Evolutionary conservation across 2,888 invertebrate genomes (phyloP).

Genomic region (Lypha dubia): DNA sequence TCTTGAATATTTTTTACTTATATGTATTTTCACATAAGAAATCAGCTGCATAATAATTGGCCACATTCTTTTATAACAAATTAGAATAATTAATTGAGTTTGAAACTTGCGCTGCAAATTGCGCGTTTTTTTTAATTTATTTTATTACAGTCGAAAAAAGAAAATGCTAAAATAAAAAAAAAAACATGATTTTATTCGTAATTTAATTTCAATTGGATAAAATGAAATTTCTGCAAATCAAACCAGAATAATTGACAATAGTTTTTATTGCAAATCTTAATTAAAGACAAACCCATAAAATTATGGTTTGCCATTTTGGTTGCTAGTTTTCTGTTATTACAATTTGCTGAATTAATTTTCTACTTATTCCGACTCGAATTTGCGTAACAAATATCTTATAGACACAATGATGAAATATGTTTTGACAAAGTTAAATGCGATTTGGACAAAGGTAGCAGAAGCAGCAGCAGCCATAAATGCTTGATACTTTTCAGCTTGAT

Average conservation of each 20-base stretch:
- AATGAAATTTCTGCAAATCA: background rate
- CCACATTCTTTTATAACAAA: slow-evolving; percentile 29
- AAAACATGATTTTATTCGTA: too few species aligned
- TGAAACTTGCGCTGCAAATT: background rate
- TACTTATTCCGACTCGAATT: background rate
- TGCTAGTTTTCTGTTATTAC: slow-evolving; percentile 7
- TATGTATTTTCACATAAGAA: slow-evolving; percentile 1
- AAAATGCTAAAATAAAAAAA: slow-evolving; percentile 13
- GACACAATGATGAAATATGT: slow-evolving; percentile 11
- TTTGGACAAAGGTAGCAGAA: background rate
- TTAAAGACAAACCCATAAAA: slow-evolving; percentile 31
- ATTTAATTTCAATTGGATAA: slow-evolving; percentile 24
- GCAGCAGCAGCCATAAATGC: background rate
- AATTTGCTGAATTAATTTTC: background rate
- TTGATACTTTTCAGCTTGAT: slow-evolving; percentile 2
- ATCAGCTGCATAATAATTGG: slow-evolving; percentile 58
- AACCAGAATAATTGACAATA: slow-evolving; percentile 11
- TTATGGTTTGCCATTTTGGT: slow-evolving; percentile 23
- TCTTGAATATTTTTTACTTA: background rate
- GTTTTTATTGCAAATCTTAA: slow-evolving; percentile 47
- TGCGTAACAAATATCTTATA: slow-evolving; percentile 9
- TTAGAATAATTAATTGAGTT: slow-evolving; percentile 31
- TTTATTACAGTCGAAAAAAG: background rate
- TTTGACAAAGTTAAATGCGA: slow-evolving; percentile 31
- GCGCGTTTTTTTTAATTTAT: slow-evolving; percentile 2